A percentile compares a stretch with the other conserved stretches of the same genome.
These are phyloP conservation scores for Pangasianodon hypophthalmus DNA, from an alignment of 2,113 vertebrate species.

Conservation along the genomic window DNA sequence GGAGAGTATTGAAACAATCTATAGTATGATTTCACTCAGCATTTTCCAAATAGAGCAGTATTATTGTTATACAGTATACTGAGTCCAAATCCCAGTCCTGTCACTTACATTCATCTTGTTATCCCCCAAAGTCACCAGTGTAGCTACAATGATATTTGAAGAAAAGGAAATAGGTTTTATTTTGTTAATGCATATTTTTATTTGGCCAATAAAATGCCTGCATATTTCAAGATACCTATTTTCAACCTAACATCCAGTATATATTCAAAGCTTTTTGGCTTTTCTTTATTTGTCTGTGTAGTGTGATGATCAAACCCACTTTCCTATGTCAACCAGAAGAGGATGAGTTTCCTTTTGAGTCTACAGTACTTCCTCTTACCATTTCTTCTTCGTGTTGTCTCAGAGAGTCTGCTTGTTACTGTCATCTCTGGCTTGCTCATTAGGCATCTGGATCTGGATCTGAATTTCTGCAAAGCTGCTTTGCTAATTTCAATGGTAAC, in stretches of 20 bases:
- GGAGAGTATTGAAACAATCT: not conserved
- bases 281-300: not conserved
- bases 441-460: not conserved
- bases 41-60: conserved; percentile 5
- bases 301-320: not conserved
- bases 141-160: not conserved
- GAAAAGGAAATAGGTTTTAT: not conserved
- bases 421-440: not conserved
- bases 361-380: not conserved
- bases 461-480: not conserved
- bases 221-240: not conserved
- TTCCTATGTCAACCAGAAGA: not conserved
- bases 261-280: not conserved
- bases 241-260: not conserved
- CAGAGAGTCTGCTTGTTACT: not conserved
- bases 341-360: not conserved
- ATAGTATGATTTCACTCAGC: not conserved
- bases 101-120: not conserved
- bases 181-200: not conserved
- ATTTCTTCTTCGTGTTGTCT: not conserved
- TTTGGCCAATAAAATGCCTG: not conserved
- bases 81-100: not conserved
- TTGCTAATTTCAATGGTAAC: not conserved
- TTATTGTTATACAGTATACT: not conserved
- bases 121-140: not conserved